A percentile compares a stretch with the other conserved stretches of the same genome.
phyloP scores from a whole-genome alignment of 2,797 vertebrate species.

The Aeoliscus strigatus region DNA sequence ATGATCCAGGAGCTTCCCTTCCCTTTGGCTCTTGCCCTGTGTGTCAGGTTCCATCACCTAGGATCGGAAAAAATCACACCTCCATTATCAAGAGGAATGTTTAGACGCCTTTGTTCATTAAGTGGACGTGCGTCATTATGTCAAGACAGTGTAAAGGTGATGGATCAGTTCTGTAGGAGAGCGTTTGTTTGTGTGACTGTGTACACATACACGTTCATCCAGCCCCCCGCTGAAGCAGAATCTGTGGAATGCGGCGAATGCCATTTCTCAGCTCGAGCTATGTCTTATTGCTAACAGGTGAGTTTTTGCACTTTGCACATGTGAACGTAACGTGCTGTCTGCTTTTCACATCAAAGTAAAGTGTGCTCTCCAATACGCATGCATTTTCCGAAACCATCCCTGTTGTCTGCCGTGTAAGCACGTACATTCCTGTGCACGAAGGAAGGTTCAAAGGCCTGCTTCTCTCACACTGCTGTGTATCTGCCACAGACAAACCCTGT shows the following conservation, averaged over 20 bases:
- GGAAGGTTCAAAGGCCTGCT: constrained; percentile 31
- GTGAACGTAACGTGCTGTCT: constrained; percentile 50
- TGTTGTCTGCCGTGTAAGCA: constrained; percentile 41
- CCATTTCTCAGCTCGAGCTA: constrained; percentile 66
- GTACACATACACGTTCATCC: constrained; percentile 46
- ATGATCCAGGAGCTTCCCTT: no score
- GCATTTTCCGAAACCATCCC: constrained; percentile 15
- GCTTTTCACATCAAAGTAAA: constrained; percentile 57
- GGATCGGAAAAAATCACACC: constrained; percentile 24
- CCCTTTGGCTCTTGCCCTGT: no score
- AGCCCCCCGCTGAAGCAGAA: constrained; percentile 75
- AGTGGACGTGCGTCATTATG: constrained; percentile 31
- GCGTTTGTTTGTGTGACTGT: constrained; percentile 36
- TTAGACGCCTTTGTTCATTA: constrained; percentile 36
- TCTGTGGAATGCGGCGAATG: constrained; percentile 78
- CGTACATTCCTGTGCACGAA: constrained; percentile 51
- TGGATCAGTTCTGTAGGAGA: constrained; percentile 42
- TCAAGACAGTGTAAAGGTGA: constrained; percentile 44
- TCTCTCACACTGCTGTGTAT: constrained; percentile 22
- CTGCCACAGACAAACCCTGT: constrained; percentile 40
- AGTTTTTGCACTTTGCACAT: constrained; percentile 65
- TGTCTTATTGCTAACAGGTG: constrained; percentile 82
- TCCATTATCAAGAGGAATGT: constrained; percentile 29
- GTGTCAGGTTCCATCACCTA: constrained; percentile 16
- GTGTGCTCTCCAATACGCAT: constrained; percentile 13